These are phyloP conservation scores for Toxostoma redivivum DNA, from an alignment of 2,113 vertebrate genomes.

Conservation along the genomic window DNA sequence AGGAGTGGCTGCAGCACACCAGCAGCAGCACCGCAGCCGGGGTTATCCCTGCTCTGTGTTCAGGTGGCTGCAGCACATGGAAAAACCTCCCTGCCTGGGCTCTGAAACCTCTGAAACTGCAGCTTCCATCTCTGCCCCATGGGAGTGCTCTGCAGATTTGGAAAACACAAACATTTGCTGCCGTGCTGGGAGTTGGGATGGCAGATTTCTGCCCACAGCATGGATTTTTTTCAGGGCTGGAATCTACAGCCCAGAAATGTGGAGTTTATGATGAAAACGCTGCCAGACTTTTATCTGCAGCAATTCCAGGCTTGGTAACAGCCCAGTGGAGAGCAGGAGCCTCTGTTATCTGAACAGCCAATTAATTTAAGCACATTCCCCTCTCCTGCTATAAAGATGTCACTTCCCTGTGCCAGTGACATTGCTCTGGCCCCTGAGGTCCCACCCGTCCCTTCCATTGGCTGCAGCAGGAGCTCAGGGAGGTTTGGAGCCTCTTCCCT, in stretches of 20 bases:
- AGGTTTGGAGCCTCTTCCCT: background rate
- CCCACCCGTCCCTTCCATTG: background rate
- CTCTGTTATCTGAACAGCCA: background rate
- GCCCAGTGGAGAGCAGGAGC: background rate
- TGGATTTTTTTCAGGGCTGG: background rate
- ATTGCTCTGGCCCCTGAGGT: background rate
- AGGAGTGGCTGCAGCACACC: background rate
- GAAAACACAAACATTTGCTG: background rate
- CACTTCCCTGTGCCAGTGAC: background rate
- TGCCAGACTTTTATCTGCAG: constrained; percentile 26
- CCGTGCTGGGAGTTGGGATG: background rate
- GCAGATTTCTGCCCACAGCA: background rate
- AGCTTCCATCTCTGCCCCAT: background rate
- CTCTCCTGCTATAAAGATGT: background rate
- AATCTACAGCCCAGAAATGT: background rate
- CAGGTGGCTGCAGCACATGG: rapidly evolving
- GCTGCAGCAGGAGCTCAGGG: background rate
- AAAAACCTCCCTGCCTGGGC: background rate
- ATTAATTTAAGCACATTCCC: background rate
- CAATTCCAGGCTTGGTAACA: background rate
- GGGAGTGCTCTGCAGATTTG: background rate
- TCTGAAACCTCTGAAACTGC: background rate
- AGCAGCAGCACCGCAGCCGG: rapidly evolving
- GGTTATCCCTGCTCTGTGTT: background rate
- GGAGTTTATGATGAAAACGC: background rate